Conservation (phyloP, 2,888 invertebrate species). For the Teleiodes luculella region DNA sequence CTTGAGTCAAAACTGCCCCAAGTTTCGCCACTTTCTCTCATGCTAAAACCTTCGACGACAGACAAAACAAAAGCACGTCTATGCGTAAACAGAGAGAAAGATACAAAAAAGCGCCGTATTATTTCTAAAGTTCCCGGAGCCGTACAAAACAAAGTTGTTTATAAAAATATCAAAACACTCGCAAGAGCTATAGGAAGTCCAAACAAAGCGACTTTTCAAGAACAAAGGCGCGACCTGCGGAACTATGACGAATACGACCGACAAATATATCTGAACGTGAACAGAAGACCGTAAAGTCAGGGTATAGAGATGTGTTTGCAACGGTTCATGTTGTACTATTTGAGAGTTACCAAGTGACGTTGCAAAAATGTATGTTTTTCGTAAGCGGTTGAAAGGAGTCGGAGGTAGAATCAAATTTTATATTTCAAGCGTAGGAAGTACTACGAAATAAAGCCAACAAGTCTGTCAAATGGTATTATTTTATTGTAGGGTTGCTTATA, state of each 20-base stretch:
- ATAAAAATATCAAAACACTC: slow-evolving; percentile 46
- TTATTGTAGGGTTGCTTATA: too few species aligned
- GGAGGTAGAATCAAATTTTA: slow-evolving; percentile 12
- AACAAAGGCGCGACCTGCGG: slow-evolving; percentile 50
- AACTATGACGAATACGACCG: slow-evolving; percentile 44
- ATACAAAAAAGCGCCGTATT: slow-evolving; percentile 2
- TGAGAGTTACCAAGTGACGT: slow-evolving; percentile 31
- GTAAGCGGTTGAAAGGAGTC: slow-evolving; percentile 16
- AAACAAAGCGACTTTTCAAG: slow-evolving; percentile 56
- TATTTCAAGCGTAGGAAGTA: background rate
- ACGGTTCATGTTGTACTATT: background rate
- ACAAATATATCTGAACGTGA: slow-evolving; percentile 25
- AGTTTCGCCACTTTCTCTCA: slow-evolving; percentile 4
- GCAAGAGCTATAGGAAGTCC: slow-evolving; percentile 40
- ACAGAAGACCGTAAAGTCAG: background rate
- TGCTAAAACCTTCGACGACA: slow-evolving; percentile 2
- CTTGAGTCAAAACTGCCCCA: background rate
- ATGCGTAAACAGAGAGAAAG: background rate
- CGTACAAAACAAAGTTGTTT: slow-evolving; percentile 41
- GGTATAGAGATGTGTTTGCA: background rate
- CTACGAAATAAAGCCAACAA: background rate
- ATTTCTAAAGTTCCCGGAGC: slow-evolving; percentile 19
- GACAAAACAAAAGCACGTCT: background rate
- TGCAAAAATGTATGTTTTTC: slow-evolving; percentile 44
- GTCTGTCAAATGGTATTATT: background rate